These are phyloP conservation scores for Drymonia ruficornis DNA, from an alignment of 2,888 invertebrate species.

Conservation along the genomic window DNA sequence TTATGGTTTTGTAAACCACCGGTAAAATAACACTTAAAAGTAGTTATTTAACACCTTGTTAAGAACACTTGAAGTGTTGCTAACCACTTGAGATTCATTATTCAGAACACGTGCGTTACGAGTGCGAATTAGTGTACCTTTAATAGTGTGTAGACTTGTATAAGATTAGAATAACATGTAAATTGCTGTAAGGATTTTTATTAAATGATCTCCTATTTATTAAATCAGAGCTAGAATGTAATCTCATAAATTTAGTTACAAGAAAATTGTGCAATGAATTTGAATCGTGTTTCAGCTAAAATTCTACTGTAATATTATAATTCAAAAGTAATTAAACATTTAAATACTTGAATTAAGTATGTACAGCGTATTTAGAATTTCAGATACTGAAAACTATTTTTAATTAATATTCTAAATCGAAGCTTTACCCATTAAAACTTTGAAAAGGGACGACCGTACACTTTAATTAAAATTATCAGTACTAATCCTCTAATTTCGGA, in stretches of 20 bases:
- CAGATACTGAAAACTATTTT: background rate
- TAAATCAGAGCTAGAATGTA: background rate
- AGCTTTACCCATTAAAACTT: background rate
- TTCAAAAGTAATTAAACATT: constrained; percentile 3
- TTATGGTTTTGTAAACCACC: too few relatives aligned
- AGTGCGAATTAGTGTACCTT: too few relatives aligned
- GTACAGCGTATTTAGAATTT: background rate
- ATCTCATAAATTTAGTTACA: background rate
- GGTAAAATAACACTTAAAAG: too few relatives aligned
- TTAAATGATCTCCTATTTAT: too few relatives aligned
- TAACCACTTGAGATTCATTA: too few relatives aligned
- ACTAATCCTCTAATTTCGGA: background rate
- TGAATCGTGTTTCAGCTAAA: background rate
- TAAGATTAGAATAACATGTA: too few relatives aligned
- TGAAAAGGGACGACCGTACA: background rate
- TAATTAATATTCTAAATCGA: constrained; percentile 1
- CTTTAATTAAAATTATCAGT: background rate
- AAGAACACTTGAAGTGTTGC: too few relatives aligned
- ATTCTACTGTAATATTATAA: background rate
- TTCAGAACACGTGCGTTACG: too few relatives aligned
- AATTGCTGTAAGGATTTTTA: too few relatives aligned
- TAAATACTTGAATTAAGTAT: background rate
- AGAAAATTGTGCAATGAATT: background rate
- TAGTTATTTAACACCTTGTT: too few relatives aligned
- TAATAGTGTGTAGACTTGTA: too few relatives aligned